Evolutionary conservation across 2,113 vertebrate species (phyloP).

Genomic region (Mus pahari): DNA sequence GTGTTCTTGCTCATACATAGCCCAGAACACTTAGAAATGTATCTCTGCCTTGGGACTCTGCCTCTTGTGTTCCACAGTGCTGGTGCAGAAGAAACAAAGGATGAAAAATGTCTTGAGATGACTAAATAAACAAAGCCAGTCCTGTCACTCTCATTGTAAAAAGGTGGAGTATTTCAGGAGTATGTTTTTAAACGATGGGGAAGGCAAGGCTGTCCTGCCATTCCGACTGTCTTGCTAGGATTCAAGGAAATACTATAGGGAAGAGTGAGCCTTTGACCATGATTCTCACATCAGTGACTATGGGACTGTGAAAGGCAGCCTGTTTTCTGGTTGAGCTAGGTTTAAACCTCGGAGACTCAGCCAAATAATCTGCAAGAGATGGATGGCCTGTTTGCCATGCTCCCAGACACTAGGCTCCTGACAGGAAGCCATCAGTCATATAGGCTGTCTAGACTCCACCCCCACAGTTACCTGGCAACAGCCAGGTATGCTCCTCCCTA

Average conservation of each 20-base stretch:
- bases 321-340: no score
- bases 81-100: no score
- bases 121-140: not conserved
- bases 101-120: not conserved
- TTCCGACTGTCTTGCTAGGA: not conserved
- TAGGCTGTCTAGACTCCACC: no score
- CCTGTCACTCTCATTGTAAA: not conserved
- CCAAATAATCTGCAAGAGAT: no score
- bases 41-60: rapidly evolving
- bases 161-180: not conserved
- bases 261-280: not conserved
- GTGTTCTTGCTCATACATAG: not conserved
- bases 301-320: no score
- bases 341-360: no score
- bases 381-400: no score
- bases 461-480: no score
- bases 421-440: no score
- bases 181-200: not conserved
- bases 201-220: rapidly evolving
- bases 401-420: no score
- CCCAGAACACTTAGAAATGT: not conserved
- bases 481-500: no score
- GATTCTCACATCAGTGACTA: rapidly evolving
- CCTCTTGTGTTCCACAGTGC: rapidly evolving
- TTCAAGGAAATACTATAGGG: not conserved